Base-by-base conservation (phyloP, 2,797 vertebrate genomes). In the Trachurus trachurus region DNA sequence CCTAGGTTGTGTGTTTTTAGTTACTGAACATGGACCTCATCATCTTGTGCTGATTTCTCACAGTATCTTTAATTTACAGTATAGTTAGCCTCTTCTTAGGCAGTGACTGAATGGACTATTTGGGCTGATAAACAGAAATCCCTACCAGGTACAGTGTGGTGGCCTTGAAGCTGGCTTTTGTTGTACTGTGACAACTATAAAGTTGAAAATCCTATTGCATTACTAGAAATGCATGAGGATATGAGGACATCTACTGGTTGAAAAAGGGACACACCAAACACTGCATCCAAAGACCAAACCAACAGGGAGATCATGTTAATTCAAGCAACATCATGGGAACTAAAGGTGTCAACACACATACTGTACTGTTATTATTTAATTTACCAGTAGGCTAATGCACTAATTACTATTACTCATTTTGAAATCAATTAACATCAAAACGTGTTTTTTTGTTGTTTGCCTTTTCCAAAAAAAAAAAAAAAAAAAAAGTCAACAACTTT, bases 201-300 rank as follows among this genome's bases (percentile, higher is more conserved):
- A 74, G 17, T 22, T 69, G 11, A 2, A 62, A 60, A 40, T 45
- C 19, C 26, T 34, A 12, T 19, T 53, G 31, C 6, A 8, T 19
- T 53, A 17, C 10, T 29, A 16, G 37, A 74, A 34, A 84, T 83
- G 12, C 61, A 7, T 65, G 37, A 59, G 42, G 49, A 26, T 45
- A 71, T 44, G 83, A 83, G 75, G 91, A 91, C 92, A 91, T 83
- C 93, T 94, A 78, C 72, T 90, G 92, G 90, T 57, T 78, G 52
- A 84, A 73, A 6, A 31, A 21, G 12, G 12, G 13, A 52, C 22
- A 83, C 16, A 26, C 5, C 4, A 37, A 37, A 37, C 7, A 37
- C 34, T 8, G 7, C 34, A 37, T 37, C 17, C 15, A 71, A 16
- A 31, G 10, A 63, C 6, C 3, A 71, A 70, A 63, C 6, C 10